phyloP scores from a whole-genome alignment of 2,113 vertebrate genomes.

The Ochotona curzoniae region DNA sequence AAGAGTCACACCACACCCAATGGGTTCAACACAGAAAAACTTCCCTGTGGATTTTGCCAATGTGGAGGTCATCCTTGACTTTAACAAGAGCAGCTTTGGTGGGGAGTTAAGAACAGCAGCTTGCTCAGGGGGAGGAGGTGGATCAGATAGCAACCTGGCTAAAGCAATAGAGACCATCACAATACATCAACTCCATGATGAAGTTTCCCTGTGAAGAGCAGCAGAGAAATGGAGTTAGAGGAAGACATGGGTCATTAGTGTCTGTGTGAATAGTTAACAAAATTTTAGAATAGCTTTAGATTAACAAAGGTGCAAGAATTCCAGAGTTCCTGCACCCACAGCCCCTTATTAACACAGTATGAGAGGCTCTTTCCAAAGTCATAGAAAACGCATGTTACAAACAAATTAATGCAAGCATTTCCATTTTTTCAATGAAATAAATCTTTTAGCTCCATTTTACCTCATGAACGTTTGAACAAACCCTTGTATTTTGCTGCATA shows the following conservation, averaged over 20 bases:
- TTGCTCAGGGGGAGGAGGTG: too few species aligned
- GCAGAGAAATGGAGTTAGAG: neutral
- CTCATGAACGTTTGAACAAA: too few species aligned
- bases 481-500: neutral
- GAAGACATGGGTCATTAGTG: neutral
- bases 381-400: too few species aligned
- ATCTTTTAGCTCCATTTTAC: too few species aligned
- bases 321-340: neutral
- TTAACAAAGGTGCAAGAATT: slow-evolving; percentile 7
- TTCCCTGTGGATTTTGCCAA: neutral
- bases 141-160: too few species aligned
- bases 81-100: neutral
- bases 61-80: neutral
- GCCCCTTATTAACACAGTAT: neutral
- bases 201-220: neutral
- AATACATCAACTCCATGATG: neutral
- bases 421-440: too few species aligned
- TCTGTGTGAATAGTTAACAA: neutral
- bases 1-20: neutral
- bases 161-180: too few species aligned
- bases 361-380: too few species aligned
- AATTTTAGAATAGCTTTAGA: neutral
- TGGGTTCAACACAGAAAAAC: neutral
- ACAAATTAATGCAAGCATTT: too few species aligned
- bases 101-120: neutral